phyloP scores from a whole-genome alignment of 2,888 invertebrate genomes.

The Altica lythri region DNA sequence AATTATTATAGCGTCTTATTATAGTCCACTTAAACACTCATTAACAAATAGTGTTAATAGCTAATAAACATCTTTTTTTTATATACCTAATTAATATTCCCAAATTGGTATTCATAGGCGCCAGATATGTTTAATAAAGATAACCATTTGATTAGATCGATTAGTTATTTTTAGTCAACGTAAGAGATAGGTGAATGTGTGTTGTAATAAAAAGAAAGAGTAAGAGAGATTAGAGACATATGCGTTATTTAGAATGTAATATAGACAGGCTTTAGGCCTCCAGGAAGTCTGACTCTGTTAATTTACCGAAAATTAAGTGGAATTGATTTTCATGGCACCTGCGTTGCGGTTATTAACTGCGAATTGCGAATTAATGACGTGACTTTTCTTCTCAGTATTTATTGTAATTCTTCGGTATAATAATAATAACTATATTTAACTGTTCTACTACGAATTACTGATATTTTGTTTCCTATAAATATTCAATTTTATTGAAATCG shows the following conservation, averaged over 20 bases:
- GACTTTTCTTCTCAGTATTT: constrained; percentile 2
- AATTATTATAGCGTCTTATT: too few species aligned
- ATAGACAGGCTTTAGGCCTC: constrained; percentile 7
- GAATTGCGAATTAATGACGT: constrained; percentile 3
- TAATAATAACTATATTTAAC: too few species aligned
- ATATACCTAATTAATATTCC: constrained; percentile 2
- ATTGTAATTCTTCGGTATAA: not conserved
- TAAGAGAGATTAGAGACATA: too few species aligned
- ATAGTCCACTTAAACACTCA: too few species aligned
- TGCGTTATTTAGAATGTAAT: too few species aligned
- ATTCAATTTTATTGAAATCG: too few species aligned
- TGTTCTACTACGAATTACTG: too few species aligned
- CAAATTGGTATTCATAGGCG: constrained; percentile 15
- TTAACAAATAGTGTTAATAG: too few species aligned
- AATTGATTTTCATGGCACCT: constrained; percentile 18
- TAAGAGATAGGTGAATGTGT: not conserved
- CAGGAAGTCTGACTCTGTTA: constrained; percentile 4
- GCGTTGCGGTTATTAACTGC: not conserved
- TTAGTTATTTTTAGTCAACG: constrained; percentile 30
- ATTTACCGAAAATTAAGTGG: constrained; percentile 13
- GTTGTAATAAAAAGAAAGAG: too few species aligned
- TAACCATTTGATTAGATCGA: constrained; percentile 20
- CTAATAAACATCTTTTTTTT: too few species aligned
- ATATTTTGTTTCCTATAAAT: too few species aligned
- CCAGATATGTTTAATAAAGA: constrained; percentile 21